A percentile compares a stretch with the other conserved stretches of the same genome.
Conservation (phyloP, 2,888 invertebrate genomes). For the Cantharis rustica region DNA sequence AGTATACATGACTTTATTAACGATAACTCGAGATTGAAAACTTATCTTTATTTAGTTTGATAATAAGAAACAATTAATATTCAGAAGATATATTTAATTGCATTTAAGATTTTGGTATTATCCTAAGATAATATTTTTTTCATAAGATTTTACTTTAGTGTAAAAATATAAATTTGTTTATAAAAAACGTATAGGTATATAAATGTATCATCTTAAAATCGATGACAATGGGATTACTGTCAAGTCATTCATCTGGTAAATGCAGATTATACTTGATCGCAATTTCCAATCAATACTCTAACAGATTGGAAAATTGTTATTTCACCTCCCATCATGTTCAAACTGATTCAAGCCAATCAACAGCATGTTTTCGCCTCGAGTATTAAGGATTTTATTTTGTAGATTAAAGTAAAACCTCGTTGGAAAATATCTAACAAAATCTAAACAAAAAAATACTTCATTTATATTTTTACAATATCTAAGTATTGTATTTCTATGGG, state of each 20-base stretch:
- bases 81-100: neutral
- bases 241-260: constrained; percentile 18
- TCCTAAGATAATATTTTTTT: neutral
- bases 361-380: constrained; percentile 15
- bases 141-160: neutral
- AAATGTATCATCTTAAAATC: constrained; percentile 10
- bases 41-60: too few relatives aligned
- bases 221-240: constrained; percentile 26
- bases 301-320: constrained; percentile 33
- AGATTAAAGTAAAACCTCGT: neutral
- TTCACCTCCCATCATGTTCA: constrained; percentile 25
- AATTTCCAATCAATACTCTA: constrained; percentile 28
- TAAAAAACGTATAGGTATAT: neutral
- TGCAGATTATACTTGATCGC: constrained; percentile 28
- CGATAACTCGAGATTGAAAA: too few relatives aligned
- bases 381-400: neutral
- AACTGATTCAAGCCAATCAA: constrained; percentile 26
- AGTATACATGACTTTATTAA: too few relatives aligned
- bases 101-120: neutral
- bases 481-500: neutral
- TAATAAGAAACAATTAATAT: neutral
- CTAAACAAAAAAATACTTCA: neutral
- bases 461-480: neutral
- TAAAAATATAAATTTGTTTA: neutral
- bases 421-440: neutral